Evolutionary conservation across 1,140 invertebrate genomes (phyloP), one percentile per base, ranked within the genome.

Genomic region (Brachionus rubens): DNA sequence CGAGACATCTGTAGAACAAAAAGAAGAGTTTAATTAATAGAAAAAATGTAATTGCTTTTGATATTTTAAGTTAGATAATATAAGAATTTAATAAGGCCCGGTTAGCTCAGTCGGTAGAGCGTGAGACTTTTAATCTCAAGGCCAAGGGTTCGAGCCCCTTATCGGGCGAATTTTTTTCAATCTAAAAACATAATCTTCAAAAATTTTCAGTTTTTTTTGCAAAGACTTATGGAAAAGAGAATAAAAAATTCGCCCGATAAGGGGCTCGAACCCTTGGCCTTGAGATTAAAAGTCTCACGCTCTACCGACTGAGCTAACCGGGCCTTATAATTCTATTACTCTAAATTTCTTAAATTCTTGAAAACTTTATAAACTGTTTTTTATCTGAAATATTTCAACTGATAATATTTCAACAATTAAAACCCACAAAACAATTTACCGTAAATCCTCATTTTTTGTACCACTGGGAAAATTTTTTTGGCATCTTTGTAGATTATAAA

Each of bases 271-370:
- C 54, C 54, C 54, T 59, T 59, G 54, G 54, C 54, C 54, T 59
- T 59, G 54, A 59, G 54, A 59, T 59, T 59, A 59, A 59, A 59
- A 59, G 54, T 59, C 54, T 59, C 54, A 59, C 54, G 54, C 54
- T 59, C 54, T 59, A 59, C 54, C 54, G 54, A 59, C 54, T 59
- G 54, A 59, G 54, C 54, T 59, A 59, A 59, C 54, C 54, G 54
- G 54, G 54, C 28, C 28, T 59, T 14, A 14, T 12, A 52, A 3
- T 21, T 21, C 24, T 16, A 52, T 52, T 19, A 3, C 10, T 52
- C 16, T 4, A 47, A 19, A 52, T 21, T 16, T 24, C 24, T 19
- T 21, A 21, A 3, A 10, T 52, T 3, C 16, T 19, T 19, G 1
- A 19, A 52, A 52, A 52, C 21, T 52, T 24, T 3, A 9, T 3